Percentiles rank a stretch among this genome's conserved stretches.
Conservation (phyloP, 2,797 vertebrate genomes). For the Scolopax rusticola region DNA sequence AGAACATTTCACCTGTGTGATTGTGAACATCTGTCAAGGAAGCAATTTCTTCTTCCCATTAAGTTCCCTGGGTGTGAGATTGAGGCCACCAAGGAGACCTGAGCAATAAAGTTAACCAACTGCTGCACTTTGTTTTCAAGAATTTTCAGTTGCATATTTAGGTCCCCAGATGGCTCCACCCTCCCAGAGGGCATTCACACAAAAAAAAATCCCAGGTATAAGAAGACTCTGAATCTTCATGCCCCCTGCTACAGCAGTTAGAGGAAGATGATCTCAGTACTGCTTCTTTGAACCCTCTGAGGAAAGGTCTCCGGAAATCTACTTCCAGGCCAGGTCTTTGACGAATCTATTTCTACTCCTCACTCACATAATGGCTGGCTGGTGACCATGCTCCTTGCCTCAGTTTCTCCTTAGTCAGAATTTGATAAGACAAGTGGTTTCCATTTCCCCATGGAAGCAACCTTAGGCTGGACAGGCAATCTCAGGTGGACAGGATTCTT, state of each 20-base stretch:
- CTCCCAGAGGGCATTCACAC: not conserved
- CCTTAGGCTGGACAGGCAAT: not conserved
- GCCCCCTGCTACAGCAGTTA: not conserved
- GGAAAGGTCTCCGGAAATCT: not conserved
- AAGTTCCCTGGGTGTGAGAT: not conserved
- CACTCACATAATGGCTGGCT: not conserved
- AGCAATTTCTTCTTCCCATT: slow-evolving; percentile 6
- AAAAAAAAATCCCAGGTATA: not conserved
- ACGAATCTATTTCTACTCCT: not conserved
- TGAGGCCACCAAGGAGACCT: not conserved
- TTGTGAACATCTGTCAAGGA: slow-evolving; percentile 24
- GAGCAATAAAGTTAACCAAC: not conserved
- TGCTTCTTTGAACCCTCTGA: not conserved
- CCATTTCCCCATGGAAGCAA: not conserved
- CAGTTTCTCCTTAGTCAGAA: not conserved
- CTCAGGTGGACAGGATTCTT: not conserved
- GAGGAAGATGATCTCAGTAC: not conserved
- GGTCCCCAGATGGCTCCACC: not conserved
- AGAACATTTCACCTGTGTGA: not conserved
- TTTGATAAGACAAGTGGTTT: not conserved
- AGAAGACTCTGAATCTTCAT: not conserved
- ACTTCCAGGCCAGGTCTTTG: not conserved
- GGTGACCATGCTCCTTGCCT: not conserved
- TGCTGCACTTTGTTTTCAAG: not conserved
- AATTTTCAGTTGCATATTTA: not conserved